Base-by-base conservation (phyloP, 1,140 invertebrate species). In the Pentalonia nigronervosa region DNA sequence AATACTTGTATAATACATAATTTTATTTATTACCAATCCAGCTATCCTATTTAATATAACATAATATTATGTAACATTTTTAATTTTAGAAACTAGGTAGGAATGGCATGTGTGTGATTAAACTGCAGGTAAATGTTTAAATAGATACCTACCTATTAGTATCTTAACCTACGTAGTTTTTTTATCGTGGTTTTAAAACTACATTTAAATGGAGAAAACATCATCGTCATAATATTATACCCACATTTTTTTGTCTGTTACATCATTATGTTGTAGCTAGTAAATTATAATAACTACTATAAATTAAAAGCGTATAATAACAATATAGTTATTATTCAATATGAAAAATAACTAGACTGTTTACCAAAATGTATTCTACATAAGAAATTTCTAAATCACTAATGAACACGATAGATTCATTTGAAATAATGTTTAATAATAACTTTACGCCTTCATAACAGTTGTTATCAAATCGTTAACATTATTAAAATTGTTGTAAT, bases 271-370 rank as follows among this genome's bases (percentile, higher is more conserved):
- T 45, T 30, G 84, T 88, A 34, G 20, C n/a, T 50, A 20, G 23
- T 87, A 50, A 88, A 88, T 53, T 53, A 88, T 53, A 89, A 36
- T 89, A 14, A 53, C 88, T 89, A n/a, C 88, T 89, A n/a, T n/a
- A 56, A 50, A 50, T 50, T 50, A 48, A 88, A 50, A 50, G 34
- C 30, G 17, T 30, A 41, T 41, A 45, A 88, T 88, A 88, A 36
- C n/a, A 50, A 88, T 30, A 45, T 76, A 76, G 30, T 76, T n/a
- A 76, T 76, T 67, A 76, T 76, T 76, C n/a, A 76, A 76, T n/a
- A 76, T 1, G 17, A 76, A 4, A 76, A 76, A 76, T 76, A 34
- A 76, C 30, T 76, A 4, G 60, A 34, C 30, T 76, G 30, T 76
- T 34, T n/a, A 34, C 14, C 23, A 14, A 76, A 76, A 76, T 76